Evolutionary conservation across 2,113 vertebrate genomes (phyloP), one percentile per base, ranked within the genome.

Genomic region (Toxostoma redivivum): DNA sequence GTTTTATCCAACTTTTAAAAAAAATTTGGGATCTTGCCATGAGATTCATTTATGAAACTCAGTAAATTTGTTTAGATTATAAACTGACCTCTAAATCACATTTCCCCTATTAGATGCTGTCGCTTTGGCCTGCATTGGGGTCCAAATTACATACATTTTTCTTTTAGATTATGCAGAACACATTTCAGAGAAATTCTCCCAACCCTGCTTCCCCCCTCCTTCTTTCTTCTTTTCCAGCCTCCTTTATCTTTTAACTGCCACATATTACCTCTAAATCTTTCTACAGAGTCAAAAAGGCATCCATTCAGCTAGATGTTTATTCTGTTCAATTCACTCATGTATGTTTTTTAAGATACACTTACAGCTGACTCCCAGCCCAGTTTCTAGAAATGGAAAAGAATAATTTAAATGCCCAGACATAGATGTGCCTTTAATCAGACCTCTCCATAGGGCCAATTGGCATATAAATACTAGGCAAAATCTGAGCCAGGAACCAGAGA

Each of bases 11-110:
- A 95, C 91, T 97, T 94, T 91, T 38, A 90, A 94, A 98, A 98
- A 95, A 97, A 96, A 65, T 81, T 94, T 97, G 97, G 93, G 94
- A 93, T 97, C 96, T 97, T 97, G 97, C 94, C 94, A 92, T 96
- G 94, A 97, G 95, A 96, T 97, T 97, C 96, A 96, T 98, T 98
- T 98, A 98, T 92, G 97, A 87, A 97, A 97, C 97, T 97, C 96
- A 97, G 95, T 97, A 98, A 97, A 98, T 98, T 98, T 97, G 79
- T 97, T 98, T 97, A 93, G 95, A 97, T 98, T 97, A 96, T 97
- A 98, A 98, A 97, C 95, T 24, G 60, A 93, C 90, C 96, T 96
- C 94, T 98, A 98, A 98, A 98, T 98, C 98, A 97, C 96, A 83
- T 98, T 97, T 97, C 94, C 84, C 93, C 90, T 97, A 97, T 98